phyloP scores from a whole-genome alignment of 2,113 vertebrate species.

The Mesitornis unicolor region DNA sequence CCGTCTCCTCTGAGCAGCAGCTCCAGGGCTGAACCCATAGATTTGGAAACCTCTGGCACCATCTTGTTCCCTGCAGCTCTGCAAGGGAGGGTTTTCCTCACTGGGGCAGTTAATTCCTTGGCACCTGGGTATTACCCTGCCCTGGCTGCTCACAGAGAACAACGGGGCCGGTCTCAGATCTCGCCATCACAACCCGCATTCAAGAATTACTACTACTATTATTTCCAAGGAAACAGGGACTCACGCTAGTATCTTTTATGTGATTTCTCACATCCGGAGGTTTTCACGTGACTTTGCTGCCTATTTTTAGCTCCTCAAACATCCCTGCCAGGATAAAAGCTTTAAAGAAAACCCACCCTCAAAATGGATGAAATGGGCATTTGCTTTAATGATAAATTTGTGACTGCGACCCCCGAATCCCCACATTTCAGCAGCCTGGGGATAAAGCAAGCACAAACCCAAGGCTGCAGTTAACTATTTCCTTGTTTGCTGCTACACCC shows the following conservation, averaged over 20 bases:
- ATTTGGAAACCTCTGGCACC: not conserved
- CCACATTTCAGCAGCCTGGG: not conserved
- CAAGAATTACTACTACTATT: slow-evolving; percentile 69
- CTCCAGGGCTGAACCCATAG: not conserved
- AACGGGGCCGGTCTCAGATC: not conserved
- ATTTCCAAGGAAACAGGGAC: slow-evolving; percentile 74
- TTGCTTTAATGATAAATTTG: not conserved
- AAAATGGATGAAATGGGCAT: slow-evolving; percentile 10
- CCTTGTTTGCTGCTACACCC: slow-evolving; percentile 15
- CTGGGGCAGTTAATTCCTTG: not conserved
- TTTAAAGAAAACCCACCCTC: slow-evolving; percentile 56
- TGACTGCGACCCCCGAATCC: not conserved
- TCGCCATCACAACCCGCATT: not conserved
- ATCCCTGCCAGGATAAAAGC: slow-evolving; percentile 53
- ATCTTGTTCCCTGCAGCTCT: not conserved
- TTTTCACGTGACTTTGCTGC: slow-evolving; percentile 63
- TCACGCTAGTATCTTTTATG: slow-evolving; percentile 57
- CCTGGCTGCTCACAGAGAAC: not conserved
- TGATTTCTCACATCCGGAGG: slow-evolving; percentile 66
- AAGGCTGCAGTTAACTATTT: not conserved
- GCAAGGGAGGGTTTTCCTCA: not conserved
- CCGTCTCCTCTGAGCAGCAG: rapidly evolving
- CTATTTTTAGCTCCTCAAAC: slow-evolving; percentile 73
- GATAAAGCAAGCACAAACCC: not conserved
- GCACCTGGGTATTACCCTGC: not conserved